Evolutionary conservation across 30 jellyfish, hydroid and myxozoan species (phyloP).

Genomic region (Cassiopea xamachana): DNA sequence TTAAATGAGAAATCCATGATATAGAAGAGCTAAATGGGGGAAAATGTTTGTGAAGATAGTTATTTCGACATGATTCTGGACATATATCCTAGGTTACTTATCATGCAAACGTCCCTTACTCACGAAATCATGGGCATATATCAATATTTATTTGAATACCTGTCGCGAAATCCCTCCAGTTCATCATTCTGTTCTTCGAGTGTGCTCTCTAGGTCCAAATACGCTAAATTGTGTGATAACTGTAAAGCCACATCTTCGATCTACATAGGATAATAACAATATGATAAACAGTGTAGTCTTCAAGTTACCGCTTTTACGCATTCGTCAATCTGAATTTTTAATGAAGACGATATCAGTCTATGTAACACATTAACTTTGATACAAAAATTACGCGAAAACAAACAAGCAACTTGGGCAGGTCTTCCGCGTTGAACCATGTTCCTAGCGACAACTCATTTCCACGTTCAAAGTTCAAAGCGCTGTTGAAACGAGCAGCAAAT

Average conservation of each 20-base stretch:
- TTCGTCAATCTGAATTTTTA: neutral
- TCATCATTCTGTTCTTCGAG: constrained; percentile 96
- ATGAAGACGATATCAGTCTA: neutral
- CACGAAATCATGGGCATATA: constrained; percentile 33
- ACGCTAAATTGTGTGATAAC: constrained; percentile 91
- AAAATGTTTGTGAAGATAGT: neutral
- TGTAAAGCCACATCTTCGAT: constrained; percentile 97
- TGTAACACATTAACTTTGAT: constrained; percentile 19
- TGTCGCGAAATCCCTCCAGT: constrained; percentile 98
- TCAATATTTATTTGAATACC: constrained; percentile 71
- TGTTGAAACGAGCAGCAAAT: neutral
- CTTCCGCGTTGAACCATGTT: constrained; percentile 1
- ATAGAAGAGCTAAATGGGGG: neutral
- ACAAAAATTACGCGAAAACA: constrained; percentile 24
- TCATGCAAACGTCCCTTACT: constrained; percentile 2
- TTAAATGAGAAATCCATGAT: neutral
- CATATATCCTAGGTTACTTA: constrained; percentile 2
- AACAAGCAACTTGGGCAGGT: constrained; percentile 23
- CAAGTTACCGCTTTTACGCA: neutral
- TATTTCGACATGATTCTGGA: neutral
- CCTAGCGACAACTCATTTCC: constrained; percentile 9
- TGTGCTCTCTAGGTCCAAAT: constrained; percentile 94
- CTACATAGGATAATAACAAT: constrained; percentile 44
- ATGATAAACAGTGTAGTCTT: neutral
- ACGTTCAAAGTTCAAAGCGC: neutral